Conservation (phyloP, 2,113 vertebrate genomes). For the Anguilla rostrata region DNA sequence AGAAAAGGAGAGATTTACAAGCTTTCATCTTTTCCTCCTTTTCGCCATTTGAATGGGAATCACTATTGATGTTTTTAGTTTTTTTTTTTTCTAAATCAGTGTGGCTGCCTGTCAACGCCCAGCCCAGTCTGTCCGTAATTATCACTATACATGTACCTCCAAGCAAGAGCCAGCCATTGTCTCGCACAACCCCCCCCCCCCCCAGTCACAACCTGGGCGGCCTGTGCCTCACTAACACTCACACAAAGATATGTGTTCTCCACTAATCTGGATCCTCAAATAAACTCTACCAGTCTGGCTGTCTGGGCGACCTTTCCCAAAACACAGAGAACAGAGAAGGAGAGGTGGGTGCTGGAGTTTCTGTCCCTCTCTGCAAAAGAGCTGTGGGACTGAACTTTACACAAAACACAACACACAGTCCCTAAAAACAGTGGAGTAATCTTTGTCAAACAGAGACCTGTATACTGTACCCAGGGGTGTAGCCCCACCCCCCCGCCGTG, state of each 20-base stretch:
- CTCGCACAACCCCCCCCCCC: neutral
- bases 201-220: neutral
- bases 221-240: neutral
- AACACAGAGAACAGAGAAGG: neutral
- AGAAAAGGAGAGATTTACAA: neutral
- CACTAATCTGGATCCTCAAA: neutral
- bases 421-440: slow-evolving; percentile 7
- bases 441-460: slow-evolving; percentile 39
- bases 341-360: neutral
- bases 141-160: neutral
- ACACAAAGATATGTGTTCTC: neutral
- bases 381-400: neutral
- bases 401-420: neutral
- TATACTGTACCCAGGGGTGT: no score
- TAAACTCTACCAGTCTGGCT: slow-evolving; percentile 5
- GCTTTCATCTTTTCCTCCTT: neutral
- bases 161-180: neutral
- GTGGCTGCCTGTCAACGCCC: neutral
- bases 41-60: neutral
- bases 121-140: neutral
- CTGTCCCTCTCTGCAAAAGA: neutral
- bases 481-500: no score
- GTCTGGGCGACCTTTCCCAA: neutral
- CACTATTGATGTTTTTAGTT: neutral
- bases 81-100: neutral